Evolutionary conservation across 2,797 vertebrate species (phyloP), one percentile per base, ranked within the genome.

Genomic region (Lagorchestes hirsutus): DNA sequence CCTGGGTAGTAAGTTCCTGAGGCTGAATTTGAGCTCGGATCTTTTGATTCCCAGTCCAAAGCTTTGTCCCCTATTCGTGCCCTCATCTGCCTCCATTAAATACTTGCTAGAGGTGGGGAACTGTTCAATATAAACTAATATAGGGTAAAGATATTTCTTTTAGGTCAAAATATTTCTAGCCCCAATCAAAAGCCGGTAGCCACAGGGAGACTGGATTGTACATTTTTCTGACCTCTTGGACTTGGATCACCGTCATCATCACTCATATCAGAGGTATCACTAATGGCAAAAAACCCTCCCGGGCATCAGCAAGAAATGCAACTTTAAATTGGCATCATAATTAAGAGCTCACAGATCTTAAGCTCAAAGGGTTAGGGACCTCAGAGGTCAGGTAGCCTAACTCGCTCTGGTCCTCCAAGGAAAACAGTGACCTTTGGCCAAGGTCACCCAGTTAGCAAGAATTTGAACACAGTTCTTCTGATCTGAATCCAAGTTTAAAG

Each of bases 401-500:
- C 9, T 50, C 22, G 22, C 24, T 87, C 56, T 6, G 56, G 56
- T 57, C 56, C 24, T 57, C 52, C 34, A 0, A 29, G 4, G 12
- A 91, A 18, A 54, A 82, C 0, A 18, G 16, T 54, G 24, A 2
- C 5, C n/a, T n/a, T 92, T 93, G 11, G 8, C n/a, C 8, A 62
- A 94, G 52, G 50, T 97, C 67, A 93, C 55, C 9, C 18, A 90
- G 54, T 4, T 93, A 92, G 54, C 55, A 74, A 58, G 3, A 54
- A 93, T 54, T 55, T 96, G 58, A 98, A 95, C 54, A 90, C 16
- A 55, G 54, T 4, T 90, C 62, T 29, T 57, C 50, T 27, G 40
- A 90, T 50, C 40, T 4, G 40, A 50, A 87, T 87, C 40, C 22
- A 50, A 87, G 6, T 11, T 50, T 28, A 50, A 46, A 50, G 22